Base-by-base conservation (phyloP, 2,888 invertebrate species). In the Miltochrista miniata region DNA sequence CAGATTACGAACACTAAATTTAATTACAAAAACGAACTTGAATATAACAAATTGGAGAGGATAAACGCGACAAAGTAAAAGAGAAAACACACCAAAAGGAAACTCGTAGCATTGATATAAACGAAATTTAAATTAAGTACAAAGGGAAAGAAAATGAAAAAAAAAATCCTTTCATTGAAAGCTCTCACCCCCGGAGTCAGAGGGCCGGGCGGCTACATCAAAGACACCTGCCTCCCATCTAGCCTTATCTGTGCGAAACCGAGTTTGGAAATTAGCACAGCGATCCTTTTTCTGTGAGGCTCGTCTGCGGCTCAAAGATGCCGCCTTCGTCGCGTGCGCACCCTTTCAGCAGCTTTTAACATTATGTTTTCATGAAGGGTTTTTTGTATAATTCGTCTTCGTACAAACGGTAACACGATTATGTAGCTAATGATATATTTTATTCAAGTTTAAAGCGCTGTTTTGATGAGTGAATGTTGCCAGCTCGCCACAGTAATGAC, bases 111-210 rank as follows among this genome's bases (percentile, higher is more conserved):
- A 90, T 90, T 90, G 91, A 90, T 91, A 91, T 91, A 91, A 91
- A 91, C 91, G 91, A 91, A 91, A 91, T 91, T 91, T 91, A 91
- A 91, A 91, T 91, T 91, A 91, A 91, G 89, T 90, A 91, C 91
- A 91, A 91, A 91, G 90, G 86, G 86, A 90, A 88, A 86, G 88
- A 85, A 89, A 89, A 89, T 87, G 86, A 88, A 90, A 91, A 44
- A 30, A 30, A 89, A 91, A 90, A 91, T 91, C 91, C 91, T 91
- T 91, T 91, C 90, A 91, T 88, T 88, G 90, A 90, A 87, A 88
- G 89, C 90, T 87, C 89, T 90, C 90, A 87, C 89, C 84, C 83
- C 83, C 82, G 81, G 81, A 86, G 89, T 87, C 84, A 85, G 87
- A 85, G 87, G 88, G 88, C 81, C 85, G 85, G 85, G 85, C 86